Base-by-base conservation (phyloP, 2,888 invertebrate species). In the Agrotis puta region DNA sequence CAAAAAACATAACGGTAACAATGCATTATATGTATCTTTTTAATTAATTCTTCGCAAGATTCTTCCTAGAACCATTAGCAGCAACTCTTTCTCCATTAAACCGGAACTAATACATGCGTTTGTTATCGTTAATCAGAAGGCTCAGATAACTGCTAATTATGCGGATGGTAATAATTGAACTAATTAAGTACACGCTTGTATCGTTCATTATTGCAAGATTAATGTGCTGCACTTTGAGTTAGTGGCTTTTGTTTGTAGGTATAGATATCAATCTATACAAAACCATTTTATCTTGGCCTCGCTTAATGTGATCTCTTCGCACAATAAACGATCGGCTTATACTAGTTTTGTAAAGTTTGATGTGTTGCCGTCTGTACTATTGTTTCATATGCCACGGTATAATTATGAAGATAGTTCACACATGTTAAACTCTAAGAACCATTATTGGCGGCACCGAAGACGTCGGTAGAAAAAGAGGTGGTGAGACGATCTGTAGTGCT, bases 91-190 rank as follows among this genome's bases (percentile, higher is more conserved):
- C 48, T 76, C 54, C 20, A 33, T 43, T 73, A 39, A 62, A 82
- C 64, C 68, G 73, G 62, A 78, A 78, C 82, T 47, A 53, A 80
- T 69, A 47, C 39, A 70, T 43, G 33, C 61, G 24, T 70, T 76
- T 48, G 53, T 20, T 73, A 65, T 82, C 64, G 43, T 72, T 73
- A 69, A 73, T 73, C 79, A 78, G 64, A 74, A 74, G 81, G 66
- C 68, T 69, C 53, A 62, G 82, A 81, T 82, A 84, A 84, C 64
- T 47, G 65, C 57, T 82, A 66, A 74, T 81, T 69, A 70, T 39
- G 53, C 64, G 67, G 74, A 84, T 66, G 68, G 65, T 57, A 81
- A 78, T 83, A 74, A 73, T 82, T 71, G 67, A 45, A 66, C 51
- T 64, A 75, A 84, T 82, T 81, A 78, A 78, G 58, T 74, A 70